A percentile compares a stretch with the other conserved stretches of the same genome.
phyloP scores from a whole-genome alignment of 2,888 invertebrate species.

The Sinohyriopsis cumingii region DNA sequence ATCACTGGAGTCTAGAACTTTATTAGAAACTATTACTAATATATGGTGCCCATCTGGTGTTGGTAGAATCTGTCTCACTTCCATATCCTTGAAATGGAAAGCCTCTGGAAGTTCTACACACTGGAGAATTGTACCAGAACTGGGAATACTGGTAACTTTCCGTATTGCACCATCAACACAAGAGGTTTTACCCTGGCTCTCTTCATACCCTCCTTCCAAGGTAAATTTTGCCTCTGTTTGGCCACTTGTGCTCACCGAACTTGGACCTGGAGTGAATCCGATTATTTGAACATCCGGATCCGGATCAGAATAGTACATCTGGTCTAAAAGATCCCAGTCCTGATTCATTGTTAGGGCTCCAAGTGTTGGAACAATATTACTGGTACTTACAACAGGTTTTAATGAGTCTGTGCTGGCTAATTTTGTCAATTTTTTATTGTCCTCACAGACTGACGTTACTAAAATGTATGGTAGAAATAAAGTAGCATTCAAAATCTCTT shows the following conservation, averaged over 20 bases:
- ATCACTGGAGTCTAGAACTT: constrained; percentile 1
- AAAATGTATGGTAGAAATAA: constrained; percentile 57
- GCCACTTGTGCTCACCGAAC: constrained; percentile 28
- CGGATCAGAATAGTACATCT: constrained; percentile 47
- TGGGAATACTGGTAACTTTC: constrained; percentile 10
- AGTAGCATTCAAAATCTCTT: constrained; percentile 30
- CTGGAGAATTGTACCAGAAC: constrained; percentile 59
- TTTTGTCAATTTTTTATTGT: constrained; percentile 31
- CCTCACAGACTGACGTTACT: constrained; percentile 45
- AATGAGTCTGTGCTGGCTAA: constrained; percentile 39
- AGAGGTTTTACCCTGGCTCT: constrained; percentile 7
- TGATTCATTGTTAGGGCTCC: constrained; percentile 34
- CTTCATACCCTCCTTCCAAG: constrained; percentile 21
- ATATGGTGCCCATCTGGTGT: constrained; percentile 82
- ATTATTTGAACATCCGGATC: constrained; percentile 65
- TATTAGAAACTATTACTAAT: constrained; percentile 72
- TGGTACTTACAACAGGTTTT: constrained; percentile 30
- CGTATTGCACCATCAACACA: constrained; percentile 32
- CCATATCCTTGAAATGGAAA: constrained; percentile 72
- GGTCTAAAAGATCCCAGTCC: constrained; percentile 41
- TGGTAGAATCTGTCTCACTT: constrained; percentile 79
- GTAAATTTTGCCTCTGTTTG: constrained; percentile 29
- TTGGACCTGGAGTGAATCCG: constrained; percentile 58
- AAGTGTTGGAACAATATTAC: constrained; percentile 38
- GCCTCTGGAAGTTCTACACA: constrained; percentile 62